Percentiles rank a stretch among this genome's conserved stretches.
These are phyloP conservation scores for Therioaphis trifolii DNA, from an alignment of 2,888 invertebrate genomes.

Conservation along the genomic window DNA sequence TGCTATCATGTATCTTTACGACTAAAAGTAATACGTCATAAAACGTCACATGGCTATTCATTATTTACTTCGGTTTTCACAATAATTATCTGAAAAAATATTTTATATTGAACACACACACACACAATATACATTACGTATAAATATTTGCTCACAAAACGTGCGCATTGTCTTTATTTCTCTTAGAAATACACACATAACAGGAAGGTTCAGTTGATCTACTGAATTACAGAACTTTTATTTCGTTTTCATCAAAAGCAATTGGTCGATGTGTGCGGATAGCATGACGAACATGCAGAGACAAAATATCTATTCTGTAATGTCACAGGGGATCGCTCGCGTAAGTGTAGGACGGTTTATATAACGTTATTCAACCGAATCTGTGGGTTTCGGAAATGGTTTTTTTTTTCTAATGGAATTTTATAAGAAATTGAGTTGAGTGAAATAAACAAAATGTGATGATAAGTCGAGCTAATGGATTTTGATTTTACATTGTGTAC, in stretches of 20 bases:
- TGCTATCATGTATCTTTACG: constrained; percentile 15
- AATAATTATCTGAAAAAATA: constrained; percentile 23
- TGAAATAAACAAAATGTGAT: constrained; percentile 15
- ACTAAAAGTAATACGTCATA: constrained; percentile 22
- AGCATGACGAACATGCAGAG: constrained; percentile 9
- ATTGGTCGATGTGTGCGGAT: not conserved
- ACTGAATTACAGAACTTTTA: not conserved
- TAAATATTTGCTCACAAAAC: not conserved
- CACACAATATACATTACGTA: not conserved
- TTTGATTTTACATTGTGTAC: constrained; percentile 2
- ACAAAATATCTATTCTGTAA: constrained; percentile 22
- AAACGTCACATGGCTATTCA: constrained; percentile 5
- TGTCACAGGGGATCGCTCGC: not conserved
- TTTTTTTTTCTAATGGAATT: constrained; percentile 40
- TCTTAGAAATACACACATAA: not conserved
- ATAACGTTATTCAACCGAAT: not conserved
- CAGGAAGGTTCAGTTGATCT: not conserved
- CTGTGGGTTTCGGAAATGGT: constrained; percentile 36
- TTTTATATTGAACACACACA: not conserved
- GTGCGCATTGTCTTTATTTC: not conserved
- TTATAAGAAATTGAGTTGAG: constrained; percentile 12
- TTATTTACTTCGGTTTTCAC: constrained; percentile 2
- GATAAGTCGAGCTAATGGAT: constrained; percentile 35
- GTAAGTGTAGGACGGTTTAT: not conserved
- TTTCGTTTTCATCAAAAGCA: not conserved